Evolutionary conservation across 2,888 invertebrate genomes (phyloP).

Genomic region (Arrhopalites spinosus): DNA sequence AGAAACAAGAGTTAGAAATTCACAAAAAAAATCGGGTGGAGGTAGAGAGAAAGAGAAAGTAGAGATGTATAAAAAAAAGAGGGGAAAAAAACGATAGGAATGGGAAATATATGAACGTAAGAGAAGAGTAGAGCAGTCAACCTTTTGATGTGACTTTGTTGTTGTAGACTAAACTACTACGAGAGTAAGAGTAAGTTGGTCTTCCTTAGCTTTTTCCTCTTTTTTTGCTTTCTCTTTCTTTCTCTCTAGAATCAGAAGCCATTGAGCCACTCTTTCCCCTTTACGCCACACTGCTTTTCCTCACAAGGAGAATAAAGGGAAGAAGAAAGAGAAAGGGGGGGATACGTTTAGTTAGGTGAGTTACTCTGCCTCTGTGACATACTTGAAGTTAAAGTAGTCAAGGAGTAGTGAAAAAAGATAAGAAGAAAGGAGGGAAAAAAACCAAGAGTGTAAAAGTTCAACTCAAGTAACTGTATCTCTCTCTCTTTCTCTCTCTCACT

Average conservation of each 20-base stretch:
- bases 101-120: conserved; percentile 7
- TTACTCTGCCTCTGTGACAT: conserved; percentile 21
- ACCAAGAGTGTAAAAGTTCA: conserved; percentile 18
- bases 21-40: no score
- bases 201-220: conserved; percentile 5
- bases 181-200: not conserved
- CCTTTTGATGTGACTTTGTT: conserved; percentile 22
- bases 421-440: conserved; percentile 11
- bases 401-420: not conserved
- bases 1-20: no score
- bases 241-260: not conserved
- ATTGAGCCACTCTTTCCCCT: not conserved
- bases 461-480: not conserved
- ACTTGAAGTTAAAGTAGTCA: conserved; percentile 18
- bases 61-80: no score
- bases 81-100: no score
- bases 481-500: not conserved
- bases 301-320: not conserved
- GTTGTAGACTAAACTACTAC: conserved; percentile 8
- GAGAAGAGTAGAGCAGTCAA: not conserved
- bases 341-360: conserved; percentile 15
- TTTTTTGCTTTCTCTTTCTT: conserved; percentile 11
- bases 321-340: not conserved
- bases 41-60: no score
- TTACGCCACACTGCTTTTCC: not conserved